A percentile compares a stretch with the other conserved stretches of the same genome.
phyloP scores from a whole-genome alignment of 2,888 invertebrate species.

The Lydus trimaculatus region DNA sequence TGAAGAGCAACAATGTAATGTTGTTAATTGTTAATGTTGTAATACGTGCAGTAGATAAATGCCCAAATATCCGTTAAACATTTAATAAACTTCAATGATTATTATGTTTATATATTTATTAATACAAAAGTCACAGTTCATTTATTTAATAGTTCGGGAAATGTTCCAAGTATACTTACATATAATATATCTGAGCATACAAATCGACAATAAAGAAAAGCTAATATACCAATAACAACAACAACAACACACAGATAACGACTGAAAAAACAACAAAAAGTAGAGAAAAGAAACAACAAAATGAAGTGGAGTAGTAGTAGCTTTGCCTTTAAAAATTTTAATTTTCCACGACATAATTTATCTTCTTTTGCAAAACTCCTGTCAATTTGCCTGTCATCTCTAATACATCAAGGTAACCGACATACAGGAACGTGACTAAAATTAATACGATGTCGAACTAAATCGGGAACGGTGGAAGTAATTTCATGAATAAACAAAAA shows the following conservation, averaged over 20 bases:
- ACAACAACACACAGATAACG: background rate
- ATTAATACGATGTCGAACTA: constrained; percentile 57
- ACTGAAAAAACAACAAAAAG: background rate
- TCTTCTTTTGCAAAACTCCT: constrained; percentile 58
- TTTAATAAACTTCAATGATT: background rate
- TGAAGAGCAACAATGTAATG: too few relatives aligned
- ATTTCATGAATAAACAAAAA: constrained; percentile 51
- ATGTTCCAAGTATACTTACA: constrained; percentile 8
- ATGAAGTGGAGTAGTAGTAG: constrained; percentile 41
- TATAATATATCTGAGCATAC: background rate
- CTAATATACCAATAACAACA: constrained; percentile 8
- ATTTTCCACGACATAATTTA: constrained; percentile 57
- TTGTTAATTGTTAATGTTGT: too few relatives aligned
- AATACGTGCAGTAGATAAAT: too few relatives aligned
- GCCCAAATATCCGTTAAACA: background rate
- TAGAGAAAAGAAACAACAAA: background rate
- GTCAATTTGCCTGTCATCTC: constrained; percentile 60
- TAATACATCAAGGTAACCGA: constrained; percentile 60
- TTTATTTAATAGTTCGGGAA: constrained; percentile 5
- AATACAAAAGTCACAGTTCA: background rate
- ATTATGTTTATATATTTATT: background rate
- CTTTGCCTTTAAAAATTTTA: constrained; percentile 44
- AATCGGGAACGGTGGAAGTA: constrained; percentile 44
- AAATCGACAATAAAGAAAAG: background rate
- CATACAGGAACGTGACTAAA: constrained; percentile 58